Percentiles rank a stretch among this genome's conserved stretches.
Conservation (phyloP, 1,140 invertebrate genomes). For the Drosophila malerkotliana region DNA sequence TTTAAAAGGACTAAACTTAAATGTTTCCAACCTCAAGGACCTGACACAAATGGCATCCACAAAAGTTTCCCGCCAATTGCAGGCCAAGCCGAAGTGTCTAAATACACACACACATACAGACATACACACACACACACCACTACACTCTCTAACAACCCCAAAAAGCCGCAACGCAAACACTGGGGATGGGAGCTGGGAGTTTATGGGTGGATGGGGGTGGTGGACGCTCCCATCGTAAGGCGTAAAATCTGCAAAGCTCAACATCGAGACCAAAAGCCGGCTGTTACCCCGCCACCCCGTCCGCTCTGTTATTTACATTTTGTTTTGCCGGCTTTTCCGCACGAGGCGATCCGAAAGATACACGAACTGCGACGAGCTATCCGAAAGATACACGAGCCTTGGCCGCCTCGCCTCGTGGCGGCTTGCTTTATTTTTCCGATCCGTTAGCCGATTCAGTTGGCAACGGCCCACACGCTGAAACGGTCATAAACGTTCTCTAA, state of each 20-base stretch:
- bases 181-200: conserved; percentile 14
- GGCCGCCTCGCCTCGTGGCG: conserved; percentile 26
- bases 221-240: conserved; percentile 44
- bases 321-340: conserved; percentile 78
- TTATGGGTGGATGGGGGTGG: conserved; percentile 19
- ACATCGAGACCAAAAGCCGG: conserved; percentile 72
- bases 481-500: conserved; percentile 56
- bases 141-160: conserved; percentile 66
- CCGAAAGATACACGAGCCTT: conserved; percentile 9
- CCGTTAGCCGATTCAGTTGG: conserved; percentile 69
- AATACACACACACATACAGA: conserved; percentile 57
- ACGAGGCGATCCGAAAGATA: conserved; percentile 12
- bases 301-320: conserved; percentile 71
- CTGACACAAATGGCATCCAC: conserved; percentile 65
- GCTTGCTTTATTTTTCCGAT: conserved; percentile 52
- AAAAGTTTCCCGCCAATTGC: conserved; percentile 81
- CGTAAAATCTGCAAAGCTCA: conserved; percentile 72
- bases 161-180: conserved; percentile 76
- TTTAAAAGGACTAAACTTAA: neutral
- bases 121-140: conserved; percentile 20
- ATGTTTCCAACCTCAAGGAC: conserved; percentile 42
- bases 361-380: conserved; percentile 7
- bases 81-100: conserved; percentile 73
- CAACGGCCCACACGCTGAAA: conserved; percentile 73
- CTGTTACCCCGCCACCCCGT: conserved; percentile 6